phyloP scores from a whole-genome alignment of 23 tunicate species.

The Aplidium turbinatum region DNA sequence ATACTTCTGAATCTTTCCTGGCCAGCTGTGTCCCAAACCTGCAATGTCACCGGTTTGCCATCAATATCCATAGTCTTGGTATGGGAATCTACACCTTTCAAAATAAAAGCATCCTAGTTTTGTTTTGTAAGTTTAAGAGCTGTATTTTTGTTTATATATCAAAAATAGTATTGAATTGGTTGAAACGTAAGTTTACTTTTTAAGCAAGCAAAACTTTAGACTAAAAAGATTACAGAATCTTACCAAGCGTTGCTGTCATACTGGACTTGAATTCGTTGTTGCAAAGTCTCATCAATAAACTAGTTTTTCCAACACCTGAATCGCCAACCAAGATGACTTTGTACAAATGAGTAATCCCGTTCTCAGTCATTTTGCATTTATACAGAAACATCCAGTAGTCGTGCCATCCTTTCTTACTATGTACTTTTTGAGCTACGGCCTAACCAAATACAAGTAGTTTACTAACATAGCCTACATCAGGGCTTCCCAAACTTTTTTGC shows the following conservation, averaged over 20 bases:
- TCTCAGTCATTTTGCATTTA: not conserved
- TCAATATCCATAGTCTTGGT: conserved; percentile 65
- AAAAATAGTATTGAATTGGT: too few relatives aligned
- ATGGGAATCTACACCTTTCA: conserved; percentile 89
- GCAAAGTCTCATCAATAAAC: conserved; percentile 62
- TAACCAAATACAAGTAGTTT: too few relatives aligned
- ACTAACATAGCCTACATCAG: too few relatives aligned
- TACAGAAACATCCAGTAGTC: too few relatives aligned
- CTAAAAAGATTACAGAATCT: not conserved
- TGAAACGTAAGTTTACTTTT: too few relatives aligned
- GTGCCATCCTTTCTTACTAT: too few relatives aligned
- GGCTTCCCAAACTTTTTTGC: too few relatives aligned
- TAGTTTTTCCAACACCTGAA: conserved; percentile 80
- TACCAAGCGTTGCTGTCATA: conserved; percentile 75
- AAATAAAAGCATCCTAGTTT: too few relatives aligned
- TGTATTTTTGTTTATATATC: too few relatives aligned
- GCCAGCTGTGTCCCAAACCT: conserved; percentile 90
- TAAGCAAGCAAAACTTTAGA: not conserved
- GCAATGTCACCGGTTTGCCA: conserved; percentile 71
- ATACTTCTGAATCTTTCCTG: conserved; percentile 85
- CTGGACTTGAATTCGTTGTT: conserved; percentile 63
- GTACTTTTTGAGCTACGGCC: too few relatives aligned
- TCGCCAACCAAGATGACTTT: conserved; percentile 79
- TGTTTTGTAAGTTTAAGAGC: too few relatives aligned
- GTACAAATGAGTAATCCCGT: conserved; percentile 51